Evolutionary conservation across 2,888 invertebrate genomes (phyloP).

Genomic region (Polydrusus cervinus): DNA sequence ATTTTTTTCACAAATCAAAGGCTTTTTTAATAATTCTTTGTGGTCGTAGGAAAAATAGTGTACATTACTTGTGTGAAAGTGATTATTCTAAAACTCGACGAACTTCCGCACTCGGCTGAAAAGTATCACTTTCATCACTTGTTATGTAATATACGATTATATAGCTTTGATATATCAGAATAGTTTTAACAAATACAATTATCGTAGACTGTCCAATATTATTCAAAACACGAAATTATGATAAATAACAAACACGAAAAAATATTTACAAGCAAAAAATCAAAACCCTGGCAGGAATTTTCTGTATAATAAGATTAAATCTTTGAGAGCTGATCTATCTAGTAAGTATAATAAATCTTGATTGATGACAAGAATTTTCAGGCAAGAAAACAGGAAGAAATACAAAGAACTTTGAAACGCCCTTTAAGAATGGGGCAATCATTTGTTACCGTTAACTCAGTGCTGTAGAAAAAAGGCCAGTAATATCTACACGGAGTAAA

Average conservation of each 20-base stretch:
- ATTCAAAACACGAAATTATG: too few species aligned
- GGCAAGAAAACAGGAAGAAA: slow-evolving; percentile 26
- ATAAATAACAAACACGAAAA: slow-evolving; percentile 1
- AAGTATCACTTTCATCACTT: too few species aligned
- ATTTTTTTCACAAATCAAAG: too few species aligned
- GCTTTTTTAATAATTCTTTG: too few species aligned
- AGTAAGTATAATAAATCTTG: slow-evolving; percentile 43
- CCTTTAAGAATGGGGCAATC: slow-evolving; percentile 39
- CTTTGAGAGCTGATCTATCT: slow-evolving; percentile 39
- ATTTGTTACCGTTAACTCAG: slow-evolving; percentile 29
- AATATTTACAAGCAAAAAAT: slow-evolving; percentile 24
- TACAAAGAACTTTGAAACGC: slow-evolving; percentile 37
- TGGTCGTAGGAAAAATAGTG: too few species aligned
- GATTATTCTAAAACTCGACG: too few species aligned
- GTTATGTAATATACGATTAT: too few species aligned
- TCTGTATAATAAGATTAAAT: slow-evolving; percentile 30
- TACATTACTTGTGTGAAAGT: too few species aligned
- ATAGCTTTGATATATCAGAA: too few species aligned
- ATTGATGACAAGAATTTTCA: slow-evolving; percentile 39
- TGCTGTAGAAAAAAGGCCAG: neutral
- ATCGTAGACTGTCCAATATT: too few species aligned
- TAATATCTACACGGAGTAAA: neutral
- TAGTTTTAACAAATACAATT: too few species aligned
- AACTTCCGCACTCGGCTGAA: too few species aligned
- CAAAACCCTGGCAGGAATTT: slow-evolving; percentile 1